Base-by-base conservation (phyloP, 1,140 invertebrate genomes). In the Scylla paramamosain region DNA sequence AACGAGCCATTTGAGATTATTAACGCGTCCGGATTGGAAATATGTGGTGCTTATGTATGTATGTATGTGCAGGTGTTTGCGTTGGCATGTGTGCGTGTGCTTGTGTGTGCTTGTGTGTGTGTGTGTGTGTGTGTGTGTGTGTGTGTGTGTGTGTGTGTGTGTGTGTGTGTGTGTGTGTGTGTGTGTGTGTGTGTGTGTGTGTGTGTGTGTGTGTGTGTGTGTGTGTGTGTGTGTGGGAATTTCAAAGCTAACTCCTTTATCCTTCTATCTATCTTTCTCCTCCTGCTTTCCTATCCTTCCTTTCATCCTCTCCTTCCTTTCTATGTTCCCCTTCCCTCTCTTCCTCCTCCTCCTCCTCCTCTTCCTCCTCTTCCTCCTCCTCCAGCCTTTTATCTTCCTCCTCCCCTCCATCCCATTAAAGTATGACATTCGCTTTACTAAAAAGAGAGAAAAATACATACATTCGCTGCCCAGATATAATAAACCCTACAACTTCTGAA, bases 191-290 rank as follows among this genome's bases (percentile, higher is more conserved):
- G 82, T 83, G 25, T 83, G 82, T 83, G 82, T 83, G 82, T 83
- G 82, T 83, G 82, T 83, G 82, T 83, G 82, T 83, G 82, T 83
- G 82, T 83, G 82, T 83, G 82, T 83, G 82, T 83, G 82, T 83
- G 82, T 83, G 83, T 84, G 83, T 84, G 83, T 84, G 4, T 84
- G 16, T 84, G 25, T 4, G 10, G 16, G 16, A 59, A 59, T 14
- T 59, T 20, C 12, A 59, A 20, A 59, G 16, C 52, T 59, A 14
- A 12, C 52, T 48, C 46, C n/a, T 48, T 48, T 2, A 31, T 82
- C 52, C 59, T 59, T 29, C 91, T 45, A 14, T 12, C 91, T 4
- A 0, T 87, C 86, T 16, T 20, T 39, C 31, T 39, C 31, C 86
- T 92, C n/a, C 67, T 45, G 10, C 20, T 29, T 59, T 52, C 28